A percentile compares a stretch with the other conserved stretches of the same genome.
phyloP scores from a whole-genome alignment of 2,113 vertebrate species.

The Pangasianodon hypophthalmus region DNA sequence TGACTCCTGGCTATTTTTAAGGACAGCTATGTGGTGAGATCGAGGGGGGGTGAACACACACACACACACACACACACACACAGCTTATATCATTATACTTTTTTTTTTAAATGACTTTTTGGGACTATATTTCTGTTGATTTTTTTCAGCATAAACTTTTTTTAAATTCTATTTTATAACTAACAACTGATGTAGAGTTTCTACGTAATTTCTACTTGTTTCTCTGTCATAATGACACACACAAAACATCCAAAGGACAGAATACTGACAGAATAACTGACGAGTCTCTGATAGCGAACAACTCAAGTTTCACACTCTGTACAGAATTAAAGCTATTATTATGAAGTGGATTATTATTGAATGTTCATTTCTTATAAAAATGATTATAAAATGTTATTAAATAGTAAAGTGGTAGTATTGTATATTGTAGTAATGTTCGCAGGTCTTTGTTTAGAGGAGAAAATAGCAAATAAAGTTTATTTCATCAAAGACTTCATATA shows the following conservation, averaged over 20 bases:
- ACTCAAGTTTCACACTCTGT: too few species aligned
- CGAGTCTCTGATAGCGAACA: background rate
- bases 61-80: constrained; percentile 33
- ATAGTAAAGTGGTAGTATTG: background rate
- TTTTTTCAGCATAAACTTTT: background rate
- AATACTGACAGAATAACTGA: background rate
- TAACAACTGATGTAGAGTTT: background rate
- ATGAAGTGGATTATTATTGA: background rate
- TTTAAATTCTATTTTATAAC: background rate
- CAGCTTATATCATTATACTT: background rate
- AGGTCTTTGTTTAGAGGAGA: too few species aligned
- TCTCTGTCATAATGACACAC: background rate
- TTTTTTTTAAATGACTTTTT: background rate
- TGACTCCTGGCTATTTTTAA: constrained; percentile 76
- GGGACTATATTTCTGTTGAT: background rate
- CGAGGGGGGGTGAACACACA: constrained; percentile 65
- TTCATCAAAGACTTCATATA: background rate
- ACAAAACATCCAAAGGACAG: background rate
- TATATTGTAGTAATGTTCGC: background rate
- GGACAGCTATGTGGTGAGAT: constrained; percentile 66
- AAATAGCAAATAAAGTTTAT: background rate
- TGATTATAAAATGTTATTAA: background rate
- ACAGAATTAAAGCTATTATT: background rate
- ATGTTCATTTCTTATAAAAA: background rate
- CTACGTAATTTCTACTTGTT: background rate